phyloP scores from a whole-genome alignment of 2,888 invertebrate genomes.

The Drosophila emarginata region DNA sequence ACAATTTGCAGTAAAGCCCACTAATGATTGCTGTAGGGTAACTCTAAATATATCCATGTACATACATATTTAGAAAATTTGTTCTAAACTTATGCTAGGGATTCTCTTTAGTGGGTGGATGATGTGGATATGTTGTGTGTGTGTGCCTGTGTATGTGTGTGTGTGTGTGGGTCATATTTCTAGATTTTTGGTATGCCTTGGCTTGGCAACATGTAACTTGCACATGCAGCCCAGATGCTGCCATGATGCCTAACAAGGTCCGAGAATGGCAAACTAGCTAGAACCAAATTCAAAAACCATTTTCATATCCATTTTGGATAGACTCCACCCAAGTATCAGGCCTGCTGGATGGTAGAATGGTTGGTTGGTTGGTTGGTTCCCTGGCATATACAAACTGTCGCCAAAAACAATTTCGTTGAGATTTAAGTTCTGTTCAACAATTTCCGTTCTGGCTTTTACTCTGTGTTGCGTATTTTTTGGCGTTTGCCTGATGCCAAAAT shows the following conservation, averaged over 20 bases:
- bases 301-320: constrained; percentile 2
- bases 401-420: constrained; percentile 77
- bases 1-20: not conserved
- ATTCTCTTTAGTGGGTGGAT: no score
- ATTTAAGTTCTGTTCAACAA: constrained; percentile 76
- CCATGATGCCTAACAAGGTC: constrained; percentile 59
- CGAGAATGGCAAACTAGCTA: constrained; percentile 10
- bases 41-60: no score
- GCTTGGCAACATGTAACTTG: constrained; percentile 52
- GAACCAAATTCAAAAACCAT: not conserved
- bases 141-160: no score
- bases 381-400: constrained; percentile 67
- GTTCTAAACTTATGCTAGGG: not conserved
- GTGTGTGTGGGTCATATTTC: not conserved
- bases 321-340: constrained; percentile 1
- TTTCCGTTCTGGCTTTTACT: constrained; percentile 58
- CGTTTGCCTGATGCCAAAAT: constrained; percentile 26
- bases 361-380: not conserved
- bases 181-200: not conserved
- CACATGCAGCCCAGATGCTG: constrained; percentile 66
- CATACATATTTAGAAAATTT: no score
- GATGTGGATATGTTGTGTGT: no score
- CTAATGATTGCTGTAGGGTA: no score
- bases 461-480: constrained; percentile 46
- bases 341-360: not conserved